These are phyloP conservation scores for Tetraodon nigroviridis DNA, from an alignment of 2,113 vertebrate species.

Conservation along the genomic window DNA sequence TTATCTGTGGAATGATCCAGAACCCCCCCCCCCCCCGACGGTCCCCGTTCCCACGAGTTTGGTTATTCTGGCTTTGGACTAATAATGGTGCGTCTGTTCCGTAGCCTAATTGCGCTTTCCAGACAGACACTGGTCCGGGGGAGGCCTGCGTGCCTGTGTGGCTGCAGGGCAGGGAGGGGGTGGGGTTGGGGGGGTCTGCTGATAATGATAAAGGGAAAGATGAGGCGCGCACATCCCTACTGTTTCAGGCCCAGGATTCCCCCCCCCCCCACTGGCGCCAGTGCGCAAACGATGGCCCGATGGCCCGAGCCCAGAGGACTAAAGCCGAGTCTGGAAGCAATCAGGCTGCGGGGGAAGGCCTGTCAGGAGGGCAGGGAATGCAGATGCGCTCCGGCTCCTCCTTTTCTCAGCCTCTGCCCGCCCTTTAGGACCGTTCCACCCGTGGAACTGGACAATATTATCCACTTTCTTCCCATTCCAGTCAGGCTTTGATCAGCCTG, in stretches of 20 bases:
- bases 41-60: too few relatives aligned
- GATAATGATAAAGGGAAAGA: constrained; percentile 50
- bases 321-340: constrained; percentile 68
- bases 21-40: too few relatives aligned
- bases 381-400: constrained; percentile 34
- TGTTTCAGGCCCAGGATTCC: constrained; percentile 66
- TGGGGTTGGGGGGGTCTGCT: constrained; percentile 3
- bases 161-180: constrained; percentile 44
- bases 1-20: too few relatives aligned
- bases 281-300: constrained; percentile 38
- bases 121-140: constrained; percentile 56
- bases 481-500: background rate
- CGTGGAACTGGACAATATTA: constrained; percentile 59
- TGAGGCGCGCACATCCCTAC: constrained; percentile 49
- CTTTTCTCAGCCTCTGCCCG: constrained; percentile 9
- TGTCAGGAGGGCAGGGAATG: constrained; percentile 45
- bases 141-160: constrained; percentile 55
- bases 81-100: constrained; percentile 19
- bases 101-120: constrained; percentile 43
- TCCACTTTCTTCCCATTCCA: constrained; percentile 51
- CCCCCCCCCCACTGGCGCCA: constrained; percentile 71
- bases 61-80: too few relatives aligned
- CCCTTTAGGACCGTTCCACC: constrained; percentile 33
- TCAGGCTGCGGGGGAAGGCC: constrained; percentile 48
- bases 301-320: constrained; percentile 25